Evolutionary conservation across 2,888 invertebrate genomes (phyloP), one percentile per base, ranked within the genome.

Genomic region (Folsomia manolachei): DNA sequence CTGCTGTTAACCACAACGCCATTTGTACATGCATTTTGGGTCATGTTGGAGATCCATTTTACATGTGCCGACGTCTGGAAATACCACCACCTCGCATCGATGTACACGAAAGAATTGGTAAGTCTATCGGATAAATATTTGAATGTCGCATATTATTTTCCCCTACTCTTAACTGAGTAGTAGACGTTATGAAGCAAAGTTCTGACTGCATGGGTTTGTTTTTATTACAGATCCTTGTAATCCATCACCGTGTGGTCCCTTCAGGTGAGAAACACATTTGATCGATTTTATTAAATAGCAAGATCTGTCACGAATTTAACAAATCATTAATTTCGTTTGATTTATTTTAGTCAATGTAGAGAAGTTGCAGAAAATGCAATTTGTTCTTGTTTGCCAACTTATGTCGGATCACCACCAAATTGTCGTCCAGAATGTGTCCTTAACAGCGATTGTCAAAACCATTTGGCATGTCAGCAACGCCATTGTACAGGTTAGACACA

Each of bases 1-100:
- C 81, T 56, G 91, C 92, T 11, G 86, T 90, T 39, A 90, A 90
- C 82, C 92, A 93, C 83, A 86, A 89, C 74, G 91, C 92, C n/a
- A 88, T 87, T 74, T 92, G 92, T 82, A 87, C 86, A 69, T 92
- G 92, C 82, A 84, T 88, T 14, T 74, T 53, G 51, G 90, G 89
- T 65, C 87, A 90, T 67, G 86, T 87, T 79, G 92, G 92, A 81
- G 91, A 92, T 84, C 91, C 92, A 18, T 92, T 90, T 82, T 69
- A 63, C 27, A 88, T 89, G 83, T 93, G 93, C 82, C 53, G 69
- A 53, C 19, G 25, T 60, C 69, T 60, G 60, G 63, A 67, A 39
- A 64, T 69, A 51, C 71, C 71, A 4, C 67, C 63, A 63, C 56
- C 56, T 14, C 21, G 21, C 7, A 14, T 14, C n/a, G 19, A 18